Evolutionary conservation across 53 echinoderm and acorn worm genomes (phyloP).

Genomic region (Paelopatides confundens): DNA sequence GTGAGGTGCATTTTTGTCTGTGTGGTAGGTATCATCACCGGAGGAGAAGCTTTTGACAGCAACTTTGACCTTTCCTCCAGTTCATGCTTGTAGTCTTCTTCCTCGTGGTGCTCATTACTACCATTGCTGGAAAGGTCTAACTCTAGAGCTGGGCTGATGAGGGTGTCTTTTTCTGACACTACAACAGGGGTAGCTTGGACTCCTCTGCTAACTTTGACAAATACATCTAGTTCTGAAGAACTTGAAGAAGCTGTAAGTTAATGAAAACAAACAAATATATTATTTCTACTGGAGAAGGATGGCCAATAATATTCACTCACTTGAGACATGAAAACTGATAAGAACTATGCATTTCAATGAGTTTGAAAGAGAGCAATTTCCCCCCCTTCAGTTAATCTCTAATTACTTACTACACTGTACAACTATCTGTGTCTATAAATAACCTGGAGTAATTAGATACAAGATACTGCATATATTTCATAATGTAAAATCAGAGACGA

Average conservation of each 20-base stretch:
- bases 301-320: too few species aligned
- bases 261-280: background rate
- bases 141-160: constrained; percentile 1
- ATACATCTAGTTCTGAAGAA: background rate
- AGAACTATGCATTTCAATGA: too few species aligned
- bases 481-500: too few species aligned
- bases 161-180: background rate
- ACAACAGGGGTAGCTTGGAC: constrained; percentile 6
- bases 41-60: background rate
- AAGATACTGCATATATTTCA: too few species aligned
- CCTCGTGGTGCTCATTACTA: background rate
- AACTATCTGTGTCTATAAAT: too few species aligned
- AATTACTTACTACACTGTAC: too few species aligned
- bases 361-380: too few species aligned
- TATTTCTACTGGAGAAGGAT: too few species aligned
- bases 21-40: constrained; percentile 8
- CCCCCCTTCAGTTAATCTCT: too few species aligned
- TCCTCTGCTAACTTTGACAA: constrained; percentile 12
- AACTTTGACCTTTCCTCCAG: background rate
- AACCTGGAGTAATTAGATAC: too few species aligned
- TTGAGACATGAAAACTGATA: too few species aligned
- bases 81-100: background rate
- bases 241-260: background rate
- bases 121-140: constrained; percentile 3
- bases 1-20: constrained; percentile 44